Evolutionary conservation across 2,797 vertebrate species (phyloP).

Genomic region (Sebastes nivosus): DNA sequence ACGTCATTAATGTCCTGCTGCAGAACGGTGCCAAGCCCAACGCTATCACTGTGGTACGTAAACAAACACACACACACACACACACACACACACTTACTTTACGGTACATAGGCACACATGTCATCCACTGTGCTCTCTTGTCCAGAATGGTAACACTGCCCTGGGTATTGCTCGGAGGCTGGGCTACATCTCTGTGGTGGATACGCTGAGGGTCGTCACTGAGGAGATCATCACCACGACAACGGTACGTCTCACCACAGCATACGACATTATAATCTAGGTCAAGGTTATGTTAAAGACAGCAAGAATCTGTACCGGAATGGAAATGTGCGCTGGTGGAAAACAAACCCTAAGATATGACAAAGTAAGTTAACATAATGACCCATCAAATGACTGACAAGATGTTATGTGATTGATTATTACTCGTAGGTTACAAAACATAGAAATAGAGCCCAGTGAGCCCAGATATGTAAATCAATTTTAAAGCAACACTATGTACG

Average conservation of each 20-base stretch:
- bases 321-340: background rate
- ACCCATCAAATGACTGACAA: background rate
- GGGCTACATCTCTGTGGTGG: conserved; percentile 98
- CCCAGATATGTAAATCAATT: background rate
- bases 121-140: background rate
- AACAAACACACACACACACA: background rate
- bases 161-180: conserved; percentile 95
- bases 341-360: background rate
- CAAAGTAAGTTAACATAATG: background rate
- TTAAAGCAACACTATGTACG: background rate
- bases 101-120: background rate
- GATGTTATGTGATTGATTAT: no score
- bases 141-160: conserved; percentile 97
- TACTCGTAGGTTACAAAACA: background rate
- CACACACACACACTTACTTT: background rate
- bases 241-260: conserved; percentile 81
- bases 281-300: background rate
- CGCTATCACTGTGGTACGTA: conserved; percentile 90
- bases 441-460: background rate
- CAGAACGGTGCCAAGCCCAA: conserved; percentile 95
- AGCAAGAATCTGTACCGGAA: background rate
- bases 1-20: conserved; percentile 95
- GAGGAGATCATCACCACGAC: conserved; percentile 96
- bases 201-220: conserved; percentile 95
- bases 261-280: background rate